A percentile compares a stretch with the other conserved stretches of the same genome.
Conservation (phyloP, 2,113 vertebrate genomes). For the Cettia cetti region DNA sequence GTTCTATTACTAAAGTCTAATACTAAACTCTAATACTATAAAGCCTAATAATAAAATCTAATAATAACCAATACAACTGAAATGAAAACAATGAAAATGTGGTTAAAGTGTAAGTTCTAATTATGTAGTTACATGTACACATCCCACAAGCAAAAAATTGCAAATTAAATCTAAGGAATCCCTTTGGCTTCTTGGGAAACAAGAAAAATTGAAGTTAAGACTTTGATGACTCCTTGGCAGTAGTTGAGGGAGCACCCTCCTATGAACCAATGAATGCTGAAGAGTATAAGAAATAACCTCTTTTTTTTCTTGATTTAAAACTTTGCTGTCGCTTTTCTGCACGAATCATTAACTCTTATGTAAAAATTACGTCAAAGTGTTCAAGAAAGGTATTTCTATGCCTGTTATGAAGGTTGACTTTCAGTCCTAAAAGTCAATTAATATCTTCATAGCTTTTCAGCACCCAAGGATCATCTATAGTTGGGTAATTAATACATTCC, state of each 20-base stretch:
- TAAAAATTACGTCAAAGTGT: not conserved
- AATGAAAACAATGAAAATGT: not conserved
- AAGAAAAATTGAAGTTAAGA: not conserved
- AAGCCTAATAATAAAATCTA: not conserved
- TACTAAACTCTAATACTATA: not conserved
- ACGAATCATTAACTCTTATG: rapidly evolving
- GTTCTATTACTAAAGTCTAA: not conserved
- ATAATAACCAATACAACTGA: not conserved
- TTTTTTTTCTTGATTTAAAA: not conserved
- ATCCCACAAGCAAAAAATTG: not conserved
- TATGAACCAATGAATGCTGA: not conserved
- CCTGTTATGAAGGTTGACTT: not conserved
- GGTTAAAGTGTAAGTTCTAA: not conserved
- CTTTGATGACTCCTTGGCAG: not conserved
- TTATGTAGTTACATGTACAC: not conserved
- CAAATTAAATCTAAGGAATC: not conserved
- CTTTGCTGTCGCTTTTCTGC: not conserved
- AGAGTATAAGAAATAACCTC: not conserved
- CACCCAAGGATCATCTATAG: not conserved
- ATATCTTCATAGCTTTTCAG: not conserved
- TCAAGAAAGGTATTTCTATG: not conserved
- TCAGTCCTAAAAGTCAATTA: not conserved
- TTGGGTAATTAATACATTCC: not conserved
- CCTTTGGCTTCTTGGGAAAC: not conserved
- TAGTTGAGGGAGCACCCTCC: not conserved